Evolutionary conservation across 2,888 invertebrate genomes (phyloP), one percentile per base, ranked within the genome.

Genomic region (Subacronicta megacephala): DNA sequence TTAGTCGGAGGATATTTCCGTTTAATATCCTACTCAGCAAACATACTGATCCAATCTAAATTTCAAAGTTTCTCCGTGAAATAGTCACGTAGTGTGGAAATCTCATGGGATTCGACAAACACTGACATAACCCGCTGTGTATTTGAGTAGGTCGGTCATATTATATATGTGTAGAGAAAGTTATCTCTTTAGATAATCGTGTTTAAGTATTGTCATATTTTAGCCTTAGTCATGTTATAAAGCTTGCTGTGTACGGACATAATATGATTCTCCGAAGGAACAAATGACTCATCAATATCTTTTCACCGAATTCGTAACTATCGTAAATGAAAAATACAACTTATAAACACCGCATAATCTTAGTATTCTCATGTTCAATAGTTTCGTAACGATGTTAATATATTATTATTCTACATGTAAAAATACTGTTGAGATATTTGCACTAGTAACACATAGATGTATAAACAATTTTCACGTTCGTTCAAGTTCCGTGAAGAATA

Each of bases 1-100:
- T 29, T 12, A 26, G 1, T 37, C 37, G n/a, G 26, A n/a, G 35
- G 50, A 54, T 55, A 42, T 33, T 15, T 17, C 55, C 38, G 37
- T 67, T 71, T 76, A 72, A 75, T 77, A 67, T 59, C 47, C 37
- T 44, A 42, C 59, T 61, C 42, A 56, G 66, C 67, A 73, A 74
- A 76, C 71, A 76, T 43, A 58, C 50, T 17, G 35, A 40, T 26
- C 43, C 53, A 53, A 79, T 77, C 72, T 72, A 73, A 68, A 71
- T 68, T 64, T 62, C 64, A 70, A 81, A 77, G 61, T 78, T 77
- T 42, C 41, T 16, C 42, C 45, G 42, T 60, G 62, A 61, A 58
- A 72, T 61, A 59, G 72, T 74, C 79, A 77, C 74, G 75, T 72
- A 62, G 63, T 20, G 58, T 12, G 44, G 45, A 49, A 49, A 38